Conservation (phyloP, 2,113 vertebrate genomes). For the Phocoena sinus region DNA sequence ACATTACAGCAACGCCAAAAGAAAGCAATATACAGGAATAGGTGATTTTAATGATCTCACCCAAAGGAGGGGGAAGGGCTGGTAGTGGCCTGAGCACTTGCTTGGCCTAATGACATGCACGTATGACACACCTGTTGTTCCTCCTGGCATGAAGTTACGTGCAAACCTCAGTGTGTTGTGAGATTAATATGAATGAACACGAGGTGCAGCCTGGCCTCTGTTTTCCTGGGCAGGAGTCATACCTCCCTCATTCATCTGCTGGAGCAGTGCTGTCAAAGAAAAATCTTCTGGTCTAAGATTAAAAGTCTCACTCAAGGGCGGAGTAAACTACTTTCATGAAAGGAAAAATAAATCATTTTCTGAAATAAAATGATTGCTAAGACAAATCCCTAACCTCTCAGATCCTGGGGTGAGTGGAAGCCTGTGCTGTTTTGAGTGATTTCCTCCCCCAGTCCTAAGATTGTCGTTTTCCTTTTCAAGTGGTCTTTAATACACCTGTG, state of each 20-base stretch:
- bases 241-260: not conserved
- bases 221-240: not conserved
- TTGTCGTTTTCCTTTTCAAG: not conserved
- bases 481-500: not conserved
- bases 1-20: not conserved
- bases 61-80: not conserved
- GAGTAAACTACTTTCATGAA: not conserved
- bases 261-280: not conserved
- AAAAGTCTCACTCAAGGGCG: not conserved
- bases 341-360: not conserved
- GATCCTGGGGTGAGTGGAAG: not conserved
- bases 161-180: accelerated
- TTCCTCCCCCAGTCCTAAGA: not conserved
- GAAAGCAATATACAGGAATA: not conserved
- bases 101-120: accelerated
- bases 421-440: not conserved
- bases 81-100: accelerated
- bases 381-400: not conserved
- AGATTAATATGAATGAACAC: accelerated
- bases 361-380: not conserved
- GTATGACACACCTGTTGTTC: not conserved
- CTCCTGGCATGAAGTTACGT: not conserved
- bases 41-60: not conserved
- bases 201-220: not conserved
- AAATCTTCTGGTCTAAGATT: not conserved